Evolutionary conservation across 2,797 vertebrate genomes (phyloP).

Genomic region (Acropternis orthonyx): DNA sequence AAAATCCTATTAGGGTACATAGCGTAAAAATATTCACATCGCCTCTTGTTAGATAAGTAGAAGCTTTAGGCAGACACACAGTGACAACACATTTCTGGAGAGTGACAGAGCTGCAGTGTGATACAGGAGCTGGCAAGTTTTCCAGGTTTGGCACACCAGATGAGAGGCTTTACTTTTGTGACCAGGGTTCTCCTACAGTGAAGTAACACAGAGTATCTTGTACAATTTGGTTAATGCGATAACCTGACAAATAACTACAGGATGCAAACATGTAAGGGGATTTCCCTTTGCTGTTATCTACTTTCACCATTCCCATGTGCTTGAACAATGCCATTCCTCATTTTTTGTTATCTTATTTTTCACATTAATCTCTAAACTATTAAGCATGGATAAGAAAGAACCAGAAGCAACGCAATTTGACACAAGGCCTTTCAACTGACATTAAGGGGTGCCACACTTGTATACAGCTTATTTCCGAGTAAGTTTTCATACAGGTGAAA

Average conservation of each 20-base stretch:
- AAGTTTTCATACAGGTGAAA: conserved; percentile 51
- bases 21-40: not conserved
- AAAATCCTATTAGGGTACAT: conserved; percentile 22
- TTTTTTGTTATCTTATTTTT: not conserved
- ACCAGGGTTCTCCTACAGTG: not conserved
- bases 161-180: not conserved
- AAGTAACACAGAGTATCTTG: not conserved
- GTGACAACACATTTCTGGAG: not conserved
- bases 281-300: not conserved
- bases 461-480: not conserved
- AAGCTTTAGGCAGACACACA: not conserved
- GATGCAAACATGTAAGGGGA: not conserved
- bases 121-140: not conserved
- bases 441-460: not conserved
- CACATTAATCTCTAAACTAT: not conserved
- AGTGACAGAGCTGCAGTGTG: not conserved
- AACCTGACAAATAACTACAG: conserved; percentile 4
- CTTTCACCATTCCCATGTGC: not conserved
- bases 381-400: not conserved
- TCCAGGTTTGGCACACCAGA: conserved; percentile 2
- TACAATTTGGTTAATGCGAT: conserved; percentile 2
- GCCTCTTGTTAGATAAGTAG: conserved; percentile 12
- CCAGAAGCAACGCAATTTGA: not conserved
- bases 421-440: not conserved
- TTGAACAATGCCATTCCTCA: not conserved